A percentile compares a stretch with the other conserved stretches of the same genome.
phyloP scores from a whole-genome alignment of 2,797 vertebrate genomes.

The Knipowitschia caucasica region DNA sequence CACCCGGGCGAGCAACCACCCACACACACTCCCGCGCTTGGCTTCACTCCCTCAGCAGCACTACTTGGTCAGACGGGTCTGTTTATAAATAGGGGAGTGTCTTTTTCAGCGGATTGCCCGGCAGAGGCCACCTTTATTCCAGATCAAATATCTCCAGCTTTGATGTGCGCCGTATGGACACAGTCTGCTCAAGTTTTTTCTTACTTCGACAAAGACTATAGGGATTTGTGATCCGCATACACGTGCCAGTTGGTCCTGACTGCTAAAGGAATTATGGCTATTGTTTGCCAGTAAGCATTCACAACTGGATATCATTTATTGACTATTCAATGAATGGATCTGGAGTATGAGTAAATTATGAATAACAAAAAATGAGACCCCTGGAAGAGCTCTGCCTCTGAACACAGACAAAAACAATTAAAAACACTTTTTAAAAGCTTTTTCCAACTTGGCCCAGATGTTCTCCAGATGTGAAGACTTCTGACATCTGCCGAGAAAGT shows the following conservation, averaged over 20 bases:
- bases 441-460: constrained; percentile 71
- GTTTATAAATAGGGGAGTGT: constrained; percentile 78
- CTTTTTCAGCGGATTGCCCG: constrained; percentile 57
- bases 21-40: constrained; percentile 26
- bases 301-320: background rate
- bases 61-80: constrained; percentile 54
- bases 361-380: too few species aligned
- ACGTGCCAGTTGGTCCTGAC: constrained; percentile 3
- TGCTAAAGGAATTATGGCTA: background rate
- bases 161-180: constrained; percentile 54
- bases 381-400: background rate
- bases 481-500: constrained; percentile 72
- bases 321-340: background rate
- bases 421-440: constrained; percentile 50
- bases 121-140: constrained; percentile 59
- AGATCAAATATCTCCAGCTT: constrained; percentile 65
- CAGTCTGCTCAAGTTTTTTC: constrained; percentile 39
- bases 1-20: constrained; percentile 25
- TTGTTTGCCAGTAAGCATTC: background rate
- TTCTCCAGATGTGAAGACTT: constrained; percentile 75
- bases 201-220: constrained; percentile 30
- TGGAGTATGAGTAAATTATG: background rate
- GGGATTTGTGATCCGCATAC: background rate
- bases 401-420: constrained; percentile 20
- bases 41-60: constrained; percentile 53